These are phyloP conservation scores for Tipula vernalis DNA, from an alignment of 2,888 invertebrate genomes.

Conservation along the genomic window DNA sequence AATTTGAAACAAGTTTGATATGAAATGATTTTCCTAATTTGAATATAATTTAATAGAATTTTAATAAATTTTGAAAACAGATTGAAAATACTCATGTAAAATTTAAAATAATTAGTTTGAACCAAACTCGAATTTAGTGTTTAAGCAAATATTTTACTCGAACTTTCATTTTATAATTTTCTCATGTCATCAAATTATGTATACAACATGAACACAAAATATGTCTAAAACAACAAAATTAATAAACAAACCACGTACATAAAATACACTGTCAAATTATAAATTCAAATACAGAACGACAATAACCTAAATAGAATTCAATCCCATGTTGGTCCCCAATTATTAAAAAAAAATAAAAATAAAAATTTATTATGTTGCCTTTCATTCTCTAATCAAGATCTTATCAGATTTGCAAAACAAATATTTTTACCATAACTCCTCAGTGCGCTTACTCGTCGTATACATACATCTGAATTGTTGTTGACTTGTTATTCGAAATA, in stretches of 20 bases:
- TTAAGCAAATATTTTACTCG: too few relatives aligned
- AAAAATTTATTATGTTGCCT: background rate
- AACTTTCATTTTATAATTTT: background rate
- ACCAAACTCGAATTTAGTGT: too few relatives aligned
- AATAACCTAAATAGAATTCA: background rate
- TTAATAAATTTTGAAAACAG: too few relatives aligned
- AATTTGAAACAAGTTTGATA: too few relatives aligned
- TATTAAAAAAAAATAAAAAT: background rate
- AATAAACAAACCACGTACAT: background rate
- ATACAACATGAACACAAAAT: background rate
- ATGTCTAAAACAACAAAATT: background rate
- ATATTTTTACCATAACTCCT: background rate
- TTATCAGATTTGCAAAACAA: background rate
- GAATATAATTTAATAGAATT: too few relatives aligned
- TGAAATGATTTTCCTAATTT: too few relatives aligned
- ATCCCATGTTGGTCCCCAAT: background rate
- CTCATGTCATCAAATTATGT: background rate
- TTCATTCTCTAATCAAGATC: background rate
- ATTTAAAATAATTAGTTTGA: too few relatives aligned
- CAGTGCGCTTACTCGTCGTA: background rate
- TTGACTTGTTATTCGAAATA: background rate
- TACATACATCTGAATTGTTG: background rate
- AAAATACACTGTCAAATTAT: background rate
- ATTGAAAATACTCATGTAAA: too few relatives aligned
- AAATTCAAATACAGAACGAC: background rate